Percentiles rank a stretch among this genome's conserved stretches.
Evolutionary conservation across 1,140 invertebrate genomes (phyloP).

Genomic region (Trypoxylus dichotomus): DNA sequence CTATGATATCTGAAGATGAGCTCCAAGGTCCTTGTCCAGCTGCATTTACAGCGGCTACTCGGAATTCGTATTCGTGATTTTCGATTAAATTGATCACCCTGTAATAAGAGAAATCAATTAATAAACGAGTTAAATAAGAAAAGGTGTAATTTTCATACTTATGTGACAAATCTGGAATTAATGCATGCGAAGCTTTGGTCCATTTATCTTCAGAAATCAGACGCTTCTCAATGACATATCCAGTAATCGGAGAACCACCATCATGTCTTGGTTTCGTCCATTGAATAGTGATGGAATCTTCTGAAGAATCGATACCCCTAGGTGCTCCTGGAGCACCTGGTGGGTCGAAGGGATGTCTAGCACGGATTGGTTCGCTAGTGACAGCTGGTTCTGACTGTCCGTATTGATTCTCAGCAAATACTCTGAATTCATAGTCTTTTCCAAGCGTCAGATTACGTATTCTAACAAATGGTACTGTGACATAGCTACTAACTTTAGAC

Average conservation of each 20-base stretch:
- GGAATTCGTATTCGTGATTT: constrained; percentile 96
- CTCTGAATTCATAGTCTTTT: constrained; percentile 94
- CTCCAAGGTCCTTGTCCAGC: constrained; percentile 93
- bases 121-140: background rate
- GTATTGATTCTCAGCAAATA: constrained; percentile 96
- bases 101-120: constrained; percentile 39
- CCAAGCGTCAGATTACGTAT: constrained; percentile 91
- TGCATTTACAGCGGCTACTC: constrained; percentile 93
- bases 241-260: constrained; percentile 87
- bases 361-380: constrained; percentile 85
- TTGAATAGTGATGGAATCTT: constrained; percentile 90
- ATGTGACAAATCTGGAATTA: constrained; percentile 78
- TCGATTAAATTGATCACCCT: constrained; percentile 86
- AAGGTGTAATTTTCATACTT: constrained; percentile 54
- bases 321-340: constrained; percentile 89
- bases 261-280: constrained; percentile 94
- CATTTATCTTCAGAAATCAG: constrained; percentile 86
- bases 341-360: constrained; percentile 93
- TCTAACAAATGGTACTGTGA: constrained; percentile 83
- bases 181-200: constrained; percentile 83
- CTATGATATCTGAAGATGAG: constrained; percentile 86
- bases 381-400: constrained; percentile 90
- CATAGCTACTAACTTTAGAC: constrained; percentile 90
- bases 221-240: constrained; percentile 92
- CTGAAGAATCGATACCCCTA: constrained; percentile 80